Evolutionary conservation across 2,113 vertebrate genomes (phyloP).

Genomic region (Bathybates hornii): DNA sequence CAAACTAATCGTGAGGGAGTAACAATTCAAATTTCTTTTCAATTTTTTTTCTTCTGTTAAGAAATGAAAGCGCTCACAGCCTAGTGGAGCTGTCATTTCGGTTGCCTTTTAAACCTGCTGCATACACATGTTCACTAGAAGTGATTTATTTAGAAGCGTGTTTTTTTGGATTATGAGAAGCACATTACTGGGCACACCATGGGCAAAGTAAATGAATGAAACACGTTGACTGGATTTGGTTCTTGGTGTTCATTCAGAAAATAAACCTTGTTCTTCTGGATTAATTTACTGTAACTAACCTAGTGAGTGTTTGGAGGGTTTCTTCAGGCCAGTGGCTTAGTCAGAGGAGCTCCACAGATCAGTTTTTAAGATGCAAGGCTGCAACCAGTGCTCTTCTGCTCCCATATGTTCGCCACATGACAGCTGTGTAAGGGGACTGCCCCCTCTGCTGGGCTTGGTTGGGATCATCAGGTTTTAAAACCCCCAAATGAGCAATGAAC

Average conservation of each 20-base stretch:
- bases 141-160: neutral
- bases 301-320: neutral
- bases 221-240: neutral
- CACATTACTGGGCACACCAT: neutral
- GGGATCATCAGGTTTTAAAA: constrained; percentile 1
- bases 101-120: neutral
- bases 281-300: neutral
- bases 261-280: neutral
- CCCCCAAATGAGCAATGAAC: neutral
- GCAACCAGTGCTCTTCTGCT: neutral
- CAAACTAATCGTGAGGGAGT: neutral
- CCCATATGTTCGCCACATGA: neutral
- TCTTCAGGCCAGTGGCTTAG: neutral
- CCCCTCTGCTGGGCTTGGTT: constrained; percentile 54
- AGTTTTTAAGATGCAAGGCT: neutral
- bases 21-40: neutral
- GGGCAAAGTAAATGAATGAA: neutral
- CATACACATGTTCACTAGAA: neutral
- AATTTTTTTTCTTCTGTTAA: neutral
- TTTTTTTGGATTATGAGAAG: neutral
- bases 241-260: neutral
- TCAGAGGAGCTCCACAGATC: neutral
- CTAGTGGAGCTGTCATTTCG: neutral
- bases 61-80: neutral
- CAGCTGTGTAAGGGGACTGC: constrained; percentile 43